Percentiles rank a stretch among this genome's conserved stretches.
phyloP scores from a whole-genome alignment of 2,113 vertebrate genomes.

The Buteo buteo region DNA sequence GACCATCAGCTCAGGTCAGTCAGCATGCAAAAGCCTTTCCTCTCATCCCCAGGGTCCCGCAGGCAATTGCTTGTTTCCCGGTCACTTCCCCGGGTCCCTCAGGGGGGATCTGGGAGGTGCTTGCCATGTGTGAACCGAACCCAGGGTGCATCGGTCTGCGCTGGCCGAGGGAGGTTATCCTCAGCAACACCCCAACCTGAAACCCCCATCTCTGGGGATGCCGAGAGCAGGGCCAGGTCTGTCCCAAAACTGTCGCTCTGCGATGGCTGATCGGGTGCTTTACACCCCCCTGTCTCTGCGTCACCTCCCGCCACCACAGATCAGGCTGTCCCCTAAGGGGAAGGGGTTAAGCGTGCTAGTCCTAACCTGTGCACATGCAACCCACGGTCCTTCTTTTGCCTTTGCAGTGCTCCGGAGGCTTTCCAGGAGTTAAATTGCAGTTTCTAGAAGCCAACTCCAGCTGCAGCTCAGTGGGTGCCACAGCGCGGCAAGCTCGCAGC shows the following conservation, averaged over 20 bases:
- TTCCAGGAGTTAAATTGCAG: neutral
- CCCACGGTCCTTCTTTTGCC: neutral
- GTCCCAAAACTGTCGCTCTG: neutral
- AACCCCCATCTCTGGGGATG: neutral
- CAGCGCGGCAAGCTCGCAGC: neutral
- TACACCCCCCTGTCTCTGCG: neutral
- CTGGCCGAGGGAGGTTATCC: neutral
- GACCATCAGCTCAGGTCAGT: neutral
- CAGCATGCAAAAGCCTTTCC: neutral
- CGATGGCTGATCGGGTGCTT: neutral
- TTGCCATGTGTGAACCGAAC: no score
- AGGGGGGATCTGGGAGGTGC: neutral
- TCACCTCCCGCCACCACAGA: fast-evolving
- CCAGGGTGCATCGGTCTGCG: no score
- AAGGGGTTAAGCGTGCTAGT: neutral
- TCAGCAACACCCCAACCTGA: neutral
- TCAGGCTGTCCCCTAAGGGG: neutral
- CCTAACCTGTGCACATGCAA: neutral
- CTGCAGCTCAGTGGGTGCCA: neutral
- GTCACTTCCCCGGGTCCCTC: fast-evolving
- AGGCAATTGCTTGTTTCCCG: fast-evolving
- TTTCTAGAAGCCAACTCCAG: neutral
- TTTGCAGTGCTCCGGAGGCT: neutral
- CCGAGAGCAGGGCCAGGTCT: neutral
- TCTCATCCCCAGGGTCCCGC: neutral